Base-by-base conservation (phyloP, 2,888 invertebrate genomes). In the Morinoia aosen region DNA sequence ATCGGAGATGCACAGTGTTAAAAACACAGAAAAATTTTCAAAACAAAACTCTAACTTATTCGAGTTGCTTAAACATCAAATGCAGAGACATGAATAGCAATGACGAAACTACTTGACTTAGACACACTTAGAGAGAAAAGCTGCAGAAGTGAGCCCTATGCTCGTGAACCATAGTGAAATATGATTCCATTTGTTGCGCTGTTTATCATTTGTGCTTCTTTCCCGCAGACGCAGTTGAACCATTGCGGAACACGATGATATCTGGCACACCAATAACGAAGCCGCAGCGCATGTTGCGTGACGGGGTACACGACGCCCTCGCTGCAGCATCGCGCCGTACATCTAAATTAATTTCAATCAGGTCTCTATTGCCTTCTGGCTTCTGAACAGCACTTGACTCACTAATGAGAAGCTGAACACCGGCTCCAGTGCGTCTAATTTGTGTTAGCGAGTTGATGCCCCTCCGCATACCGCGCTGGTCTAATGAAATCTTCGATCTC, bases 331-430 rank as follows among this genome's bases (percentile, higher is more conserved):
- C 2, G 76, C 8, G 25, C 19, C 33, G 76, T 76, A 76, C 76
- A 76, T 76, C 76, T 76, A 76, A 16, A 76, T 76, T 76, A 76
- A 76, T 76, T 76, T 76, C 25, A 3, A 76, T 76, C 76, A 76
- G 76, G 76, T 76, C 76, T 76, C 76, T 10, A 76, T 76, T 76
- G 76, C 76, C 76, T 76, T 76, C 76, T 76, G 76, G 76, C 76
- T 76, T 76, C 76, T 76, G 25, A 76, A 76, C 25, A 76, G 76
- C 76, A 33, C 76, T 76, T 76, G 76, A 76, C 76, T 76, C 76
- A 76, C 76, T 76, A 76, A 76, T 76, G 76, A 76, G 76, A 76
- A 76, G 76, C 76, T 76, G 19, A 76, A 76, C 76, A 76, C 76
- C 25, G 76, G 76, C 76, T 76, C 25, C 76, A 76, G 76, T 16